Evolutionary conservation across 2,797 vertebrate species (phyloP), one percentile per base, ranked within the genome.

Genomic region (Syngnathus rostellatus): DNA sequence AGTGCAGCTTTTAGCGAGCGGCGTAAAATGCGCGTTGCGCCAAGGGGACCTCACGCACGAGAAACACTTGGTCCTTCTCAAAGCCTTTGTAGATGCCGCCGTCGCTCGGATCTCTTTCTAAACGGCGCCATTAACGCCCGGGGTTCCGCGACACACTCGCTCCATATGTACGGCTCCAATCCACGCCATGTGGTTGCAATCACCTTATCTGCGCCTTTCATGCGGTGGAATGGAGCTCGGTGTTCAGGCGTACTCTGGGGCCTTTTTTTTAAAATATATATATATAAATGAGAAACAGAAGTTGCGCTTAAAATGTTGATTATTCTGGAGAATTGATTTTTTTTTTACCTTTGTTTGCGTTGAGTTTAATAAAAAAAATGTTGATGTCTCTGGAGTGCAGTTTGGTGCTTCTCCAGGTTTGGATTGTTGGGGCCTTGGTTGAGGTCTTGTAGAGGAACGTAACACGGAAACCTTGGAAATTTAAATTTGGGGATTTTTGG

Each of bases 151-250:
- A 85, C 86, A 88, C 84, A 68, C 87, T 88, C 67, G 5, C 75
- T 84, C 82, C 81, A 83, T 72, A 81, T 87, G 88, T 77, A 74
- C 40, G 2, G 31, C 5, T 53, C 74, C 84, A 86, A 88, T 77
- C 31, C 83, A 84, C 16, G 62, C 77, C 87, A 88, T 88, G 86
- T 90, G 88, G 75, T 79, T 85, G 77, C 81, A 84, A 82, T 89
- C 73, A 67, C 74, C 81, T 84, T 87, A 85, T 89, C 85, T 9
- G 54, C 48, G 75, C 68, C 72, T 87, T 89, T 86, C 72, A 78
- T 85, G 79, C 76, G 41, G 67, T 68, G 74, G 73, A 85, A 81
- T 78, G 80, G 79, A 79, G 80, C 77, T 59, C 65, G 66, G 74
- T 76, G 5, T 7, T 43, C n/a, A 7, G 60, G 21, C 31, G 37